Evolutionary conservation across 2,797 vertebrate species (phyloP), one percentile per base, ranked within the genome.

Genomic region (Remorina albescens): DNA sequence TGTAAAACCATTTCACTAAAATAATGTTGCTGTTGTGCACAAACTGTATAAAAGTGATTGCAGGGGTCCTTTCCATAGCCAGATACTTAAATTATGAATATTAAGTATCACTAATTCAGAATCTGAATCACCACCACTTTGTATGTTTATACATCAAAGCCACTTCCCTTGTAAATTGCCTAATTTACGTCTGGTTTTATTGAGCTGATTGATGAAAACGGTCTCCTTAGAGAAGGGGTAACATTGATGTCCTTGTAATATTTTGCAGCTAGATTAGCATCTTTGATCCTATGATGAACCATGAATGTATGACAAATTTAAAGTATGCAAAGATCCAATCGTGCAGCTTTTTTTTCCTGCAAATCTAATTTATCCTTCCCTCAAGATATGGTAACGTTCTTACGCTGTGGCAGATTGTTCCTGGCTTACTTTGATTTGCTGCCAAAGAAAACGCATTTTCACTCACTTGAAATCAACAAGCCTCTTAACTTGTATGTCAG

Each of bases 391-490:
- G 36, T 41, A 26, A 46, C 25, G 21, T 53, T 49, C 5, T 41
- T 44, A 2, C 44, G 16, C 32, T 57, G 58, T 56, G 44, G 39
- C 65, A 61, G 19, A 60, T 50, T 46, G 28, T 56, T 15, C 39
- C 50, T 23, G 42, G 42, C 50, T 55, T 32, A 70, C 55, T 65
- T 62, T 62, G 54, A 41, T 66, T 41, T 11, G 26, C 63, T 61
- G 54, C 41, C 53, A 60, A 53, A 57, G 32, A 64, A 8, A 34
- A 9, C 68, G 66, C 28, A 10, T 8, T 13, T 25, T 57, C 83
- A 64, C 61, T 82, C 68, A 70, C 30, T 76, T 78, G 36, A 83
- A 60, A 56, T 65, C 42, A 66, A 6, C 2, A 1, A 62, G 67
- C 36, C 70, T 81, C 4, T 0, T 28, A 50, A 69, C 37, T 62